Evolutionary conservation across 1,140 invertebrate species (phyloP).

Genomic region (Telenomus remus): DNA sequence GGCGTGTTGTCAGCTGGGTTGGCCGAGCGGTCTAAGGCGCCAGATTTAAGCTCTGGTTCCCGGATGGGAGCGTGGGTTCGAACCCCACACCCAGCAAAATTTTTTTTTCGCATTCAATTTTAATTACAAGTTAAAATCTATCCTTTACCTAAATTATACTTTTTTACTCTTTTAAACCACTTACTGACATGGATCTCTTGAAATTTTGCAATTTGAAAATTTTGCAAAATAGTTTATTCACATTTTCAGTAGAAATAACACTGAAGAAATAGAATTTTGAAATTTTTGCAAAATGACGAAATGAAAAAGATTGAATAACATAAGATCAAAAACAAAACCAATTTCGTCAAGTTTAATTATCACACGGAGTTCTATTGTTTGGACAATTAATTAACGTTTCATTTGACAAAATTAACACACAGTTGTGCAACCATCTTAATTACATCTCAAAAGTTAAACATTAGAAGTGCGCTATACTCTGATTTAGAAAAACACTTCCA

Average conservation of each 20-base stretch:
- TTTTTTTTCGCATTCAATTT: constrained; percentile 60
- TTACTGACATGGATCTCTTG: no score
- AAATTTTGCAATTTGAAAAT: no score
- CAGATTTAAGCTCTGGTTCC: constrained; percentile 78
- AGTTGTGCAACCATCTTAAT: constrained; percentile 26
- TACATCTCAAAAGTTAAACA: constrained; percentile 19
- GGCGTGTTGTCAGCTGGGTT: constrained; percentile 66
- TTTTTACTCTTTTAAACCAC: no score
- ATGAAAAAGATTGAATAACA: no score
- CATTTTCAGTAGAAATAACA: no score
- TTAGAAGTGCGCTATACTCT: constrained; percentile 14
- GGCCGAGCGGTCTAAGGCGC: constrained; percentile 78
- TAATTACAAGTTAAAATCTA: not conserved
- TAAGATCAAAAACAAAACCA: no score
- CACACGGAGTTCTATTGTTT: not conserved
- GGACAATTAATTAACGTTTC: not conserved
- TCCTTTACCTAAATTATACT: no score
- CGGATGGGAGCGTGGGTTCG: constrained; percentile 77
- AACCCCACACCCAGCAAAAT: constrained; percentile 77
- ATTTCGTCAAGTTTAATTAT: no score
- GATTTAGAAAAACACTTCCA: constrained; percentile 19
- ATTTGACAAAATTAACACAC: not conserved
- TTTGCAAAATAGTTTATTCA: no score
- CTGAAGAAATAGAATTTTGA: no score
- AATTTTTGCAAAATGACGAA: no score